Conservation (phyloP, 2,888 invertebrate species). For the Drosophila peninsularis region DNA sequence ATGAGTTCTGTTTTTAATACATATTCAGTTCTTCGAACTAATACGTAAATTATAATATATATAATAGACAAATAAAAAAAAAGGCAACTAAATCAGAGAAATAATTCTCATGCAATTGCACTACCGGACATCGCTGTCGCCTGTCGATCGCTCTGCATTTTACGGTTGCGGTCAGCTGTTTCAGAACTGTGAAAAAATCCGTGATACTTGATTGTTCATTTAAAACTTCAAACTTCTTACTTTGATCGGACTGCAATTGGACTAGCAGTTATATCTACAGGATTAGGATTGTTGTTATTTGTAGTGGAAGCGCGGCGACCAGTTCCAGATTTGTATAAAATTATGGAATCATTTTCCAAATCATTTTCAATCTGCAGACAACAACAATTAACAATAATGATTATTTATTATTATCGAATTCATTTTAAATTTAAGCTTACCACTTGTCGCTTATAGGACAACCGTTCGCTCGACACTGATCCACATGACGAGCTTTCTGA, state of each 20-base stretch:
- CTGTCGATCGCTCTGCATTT: conserved; percentile 84
- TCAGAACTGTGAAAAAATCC: conserved; percentile 77
- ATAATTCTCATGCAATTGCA: conserved; percentile 86
- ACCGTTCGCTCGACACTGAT: conserved; percentile 84
- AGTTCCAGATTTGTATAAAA: conserved; percentile 84
- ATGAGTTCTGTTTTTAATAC: background rate
- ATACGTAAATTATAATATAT: conserved; percentile 40
- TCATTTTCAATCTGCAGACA: conserved; percentile 83
- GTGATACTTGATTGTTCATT: background rate
- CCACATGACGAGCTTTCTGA: conserved; percentile 85
- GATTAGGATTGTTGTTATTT: conserved; percentile 84
- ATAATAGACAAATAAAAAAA: conserved; percentile 58
- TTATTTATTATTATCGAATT: no score
- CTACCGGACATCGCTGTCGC: conserved; percentile 85
- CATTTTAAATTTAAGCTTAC: conserved; percentile 41
- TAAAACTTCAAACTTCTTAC: conserved; percentile 63
- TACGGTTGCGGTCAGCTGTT: conserved; percentile 84
- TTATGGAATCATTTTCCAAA: conserved; percentile 84
- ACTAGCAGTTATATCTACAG: conserved; percentile 82
- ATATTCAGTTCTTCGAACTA: conserved; percentile 29
- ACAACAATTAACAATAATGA: background rate
- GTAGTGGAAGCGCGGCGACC: conserved; percentile 84
- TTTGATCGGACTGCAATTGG: conserved; percentile 85
- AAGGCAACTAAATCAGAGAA: conserved; percentile 85
- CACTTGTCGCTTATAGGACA: conserved; percentile 84